A percentile compares a stretch with the other conserved stretches of the same genome.
Evolutionary conservation across 1,140 invertebrate genomes (phyloP).

Genomic region (Eufriesea mexicana): DNA sequence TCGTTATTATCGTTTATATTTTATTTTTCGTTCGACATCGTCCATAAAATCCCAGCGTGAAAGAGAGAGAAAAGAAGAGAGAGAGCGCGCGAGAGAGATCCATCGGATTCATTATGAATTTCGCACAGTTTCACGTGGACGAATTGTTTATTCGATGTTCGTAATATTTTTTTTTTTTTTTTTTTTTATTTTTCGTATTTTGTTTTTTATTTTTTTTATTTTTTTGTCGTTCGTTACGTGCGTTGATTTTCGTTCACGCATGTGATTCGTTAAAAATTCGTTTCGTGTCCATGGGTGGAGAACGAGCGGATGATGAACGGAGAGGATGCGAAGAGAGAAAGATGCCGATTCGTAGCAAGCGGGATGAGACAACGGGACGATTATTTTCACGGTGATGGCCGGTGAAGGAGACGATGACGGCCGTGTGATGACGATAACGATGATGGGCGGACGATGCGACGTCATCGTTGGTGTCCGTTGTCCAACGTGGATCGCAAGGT

Average conservation of each 20-base stretch:
- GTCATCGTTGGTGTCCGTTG: constrained; percentile 34
- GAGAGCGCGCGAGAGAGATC: constrained; percentile 26
- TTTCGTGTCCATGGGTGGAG: neutral
- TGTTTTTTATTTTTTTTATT: constrained; percentile 9
- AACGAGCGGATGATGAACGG: constrained; percentile 47
- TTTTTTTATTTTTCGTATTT: no score
- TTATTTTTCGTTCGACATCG: constrained; percentile 17
- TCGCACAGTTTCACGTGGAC: constrained; percentile 45
- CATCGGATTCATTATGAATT: constrained; percentile 42
- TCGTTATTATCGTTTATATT: constrained; percentile 10
- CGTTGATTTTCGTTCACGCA: constrained; percentile 4
- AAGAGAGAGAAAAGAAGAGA: constrained; percentile 37
- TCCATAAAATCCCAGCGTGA: constrained; percentile 33
- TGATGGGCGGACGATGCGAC: constrained; percentile 35
- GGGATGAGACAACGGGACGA: constrained; percentile 25
- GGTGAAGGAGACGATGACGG: constrained; percentile 5
- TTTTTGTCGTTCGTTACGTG: constrained; percentile 33
- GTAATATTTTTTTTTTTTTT: neutral
- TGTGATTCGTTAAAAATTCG: constrained; percentile 27
- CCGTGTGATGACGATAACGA: constrained; percentile 40
- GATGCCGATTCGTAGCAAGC: constrained; percentile 33
- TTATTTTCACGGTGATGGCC: constrained; percentile 31
- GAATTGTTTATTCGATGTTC: constrained; percentile 29
- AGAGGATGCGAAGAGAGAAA: constrained; percentile 49
- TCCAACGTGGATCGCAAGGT: constrained; percentile 47